phyloP scores from a whole-genome alignment of 2,888 invertebrate genomes.

The Automeris io region DNA sequence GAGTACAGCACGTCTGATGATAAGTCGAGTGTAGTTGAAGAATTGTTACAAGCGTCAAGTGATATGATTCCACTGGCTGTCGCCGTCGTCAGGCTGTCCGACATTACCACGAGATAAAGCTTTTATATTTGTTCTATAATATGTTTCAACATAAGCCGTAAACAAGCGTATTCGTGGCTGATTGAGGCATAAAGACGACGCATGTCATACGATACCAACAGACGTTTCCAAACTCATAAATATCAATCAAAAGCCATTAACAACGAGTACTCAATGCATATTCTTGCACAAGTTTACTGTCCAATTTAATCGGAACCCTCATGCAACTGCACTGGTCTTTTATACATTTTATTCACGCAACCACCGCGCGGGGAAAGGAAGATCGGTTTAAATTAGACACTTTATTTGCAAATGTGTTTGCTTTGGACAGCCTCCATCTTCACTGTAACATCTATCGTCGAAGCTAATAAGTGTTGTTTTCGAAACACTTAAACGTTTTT shows the following conservation, averaged over 20 bases:
- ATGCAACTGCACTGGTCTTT: constrained; percentile 7
- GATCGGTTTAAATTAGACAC: constrained; percentile 20
- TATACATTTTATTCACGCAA: constrained; percentile 1
- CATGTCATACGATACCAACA: constrained; percentile 40
- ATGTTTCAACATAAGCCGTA: too few species aligned
- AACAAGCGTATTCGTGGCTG: constrained; percentile 27
- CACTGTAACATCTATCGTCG: constrained; percentile 8
- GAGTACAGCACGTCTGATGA: too few species aligned
- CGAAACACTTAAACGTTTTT: background rate
- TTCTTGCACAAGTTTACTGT: constrained; percentile 24
- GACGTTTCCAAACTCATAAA: constrained; percentile 54
- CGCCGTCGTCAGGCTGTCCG: too few species aligned
- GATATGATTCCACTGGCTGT: too few species aligned
- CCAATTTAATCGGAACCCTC: constrained; percentile 24
- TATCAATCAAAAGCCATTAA: constrained; percentile 48
- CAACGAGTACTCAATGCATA: constrained; percentile 23
- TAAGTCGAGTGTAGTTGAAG: too few species aligned
- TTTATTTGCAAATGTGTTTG: constrained; percentile 24
- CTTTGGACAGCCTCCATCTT: constrained; percentile 33
- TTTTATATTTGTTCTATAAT: too few species aligned
- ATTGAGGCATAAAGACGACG: constrained; percentile 38
- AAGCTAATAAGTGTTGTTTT: background rate
- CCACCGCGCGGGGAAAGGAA: constrained; percentile 5
- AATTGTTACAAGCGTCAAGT: too few species aligned
- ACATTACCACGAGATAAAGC: too few species aligned